These are phyloP conservation scores for Glyptemys insculpta DNA, from an alignment of 2,797 vertebrate genomes.

Conservation along the genomic window DNA sequence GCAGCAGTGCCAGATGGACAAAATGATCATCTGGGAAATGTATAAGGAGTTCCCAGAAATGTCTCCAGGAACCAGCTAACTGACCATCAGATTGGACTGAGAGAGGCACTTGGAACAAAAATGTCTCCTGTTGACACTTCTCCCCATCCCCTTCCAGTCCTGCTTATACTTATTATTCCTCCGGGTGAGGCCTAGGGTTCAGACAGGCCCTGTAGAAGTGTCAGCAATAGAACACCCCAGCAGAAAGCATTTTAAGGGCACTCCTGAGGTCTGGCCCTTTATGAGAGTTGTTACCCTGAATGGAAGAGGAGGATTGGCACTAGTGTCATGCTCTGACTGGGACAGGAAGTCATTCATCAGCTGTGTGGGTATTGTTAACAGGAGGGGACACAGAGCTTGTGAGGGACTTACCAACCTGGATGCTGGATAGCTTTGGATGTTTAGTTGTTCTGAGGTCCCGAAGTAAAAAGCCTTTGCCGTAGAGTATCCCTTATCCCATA, in stretches of 20 bases:
- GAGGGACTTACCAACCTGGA: neutral
- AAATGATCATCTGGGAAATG: conserved; percentile 94
- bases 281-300: conserved; percentile 30
- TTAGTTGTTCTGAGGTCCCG: neutral
- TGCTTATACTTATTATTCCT: conserved; percentile 72
- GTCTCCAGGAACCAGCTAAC: conserved; percentile 81
- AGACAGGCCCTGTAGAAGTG: conserved; percentile 27
- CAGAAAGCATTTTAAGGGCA: neutral
- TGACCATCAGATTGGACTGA: conserved; percentile 28
- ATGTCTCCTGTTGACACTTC: conserved; percentile 72
- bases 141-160: conserved; percentile 66
- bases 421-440: rapidly evolving
- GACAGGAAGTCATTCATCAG: neutral
- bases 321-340: neutral
- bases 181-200: conserved; percentile 60
- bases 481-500: conserved; percentile 43
- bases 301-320: neutral
- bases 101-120: conserved; percentile 47
- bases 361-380: neutral
- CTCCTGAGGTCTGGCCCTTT: neutral
- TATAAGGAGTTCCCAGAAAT: conserved; percentile 95
- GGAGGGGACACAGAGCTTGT: conserved; percentile 8
- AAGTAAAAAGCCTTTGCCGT: conserved; percentile 70
- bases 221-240: neutral
- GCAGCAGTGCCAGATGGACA: conserved; percentile 96